Evolutionary conservation across 1,140 invertebrate genomes (phyloP).

Genomic region (Ostrea edulis): DNA sequence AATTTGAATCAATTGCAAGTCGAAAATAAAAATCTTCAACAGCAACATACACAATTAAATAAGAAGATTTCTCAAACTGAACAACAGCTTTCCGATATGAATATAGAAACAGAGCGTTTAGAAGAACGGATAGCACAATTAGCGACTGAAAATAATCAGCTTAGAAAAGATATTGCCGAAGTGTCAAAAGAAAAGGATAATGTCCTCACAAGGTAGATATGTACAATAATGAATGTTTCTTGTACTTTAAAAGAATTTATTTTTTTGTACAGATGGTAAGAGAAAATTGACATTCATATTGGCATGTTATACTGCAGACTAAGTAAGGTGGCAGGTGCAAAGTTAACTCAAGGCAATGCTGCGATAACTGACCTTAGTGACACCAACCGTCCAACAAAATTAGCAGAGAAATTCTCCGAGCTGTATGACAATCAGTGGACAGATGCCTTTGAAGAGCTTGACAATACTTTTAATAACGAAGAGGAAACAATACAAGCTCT

Average conservation of each 20-base stretch:
- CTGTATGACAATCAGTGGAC: slow-evolving; percentile 47
- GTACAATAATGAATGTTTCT: background rate
- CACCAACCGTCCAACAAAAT: slow-evolving; percentile 19
- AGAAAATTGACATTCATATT: background rate
- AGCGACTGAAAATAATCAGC: background rate
- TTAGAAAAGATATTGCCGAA: background rate
- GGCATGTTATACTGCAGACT: background rate
- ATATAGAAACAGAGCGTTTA: background rate
- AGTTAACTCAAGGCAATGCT: slow-evolving; percentile 32
- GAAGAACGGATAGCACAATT: background rate
- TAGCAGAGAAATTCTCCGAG: slow-evolving; percentile 27
- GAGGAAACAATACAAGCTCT: background rate
- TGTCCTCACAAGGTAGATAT: background rate
- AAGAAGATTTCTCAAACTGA: background rate
- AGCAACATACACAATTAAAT: background rate
- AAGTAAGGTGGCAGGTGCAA: slow-evolving; percentile 32
- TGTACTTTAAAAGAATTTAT: background rate
- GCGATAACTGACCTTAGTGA: slow-evolving; percentile 44
- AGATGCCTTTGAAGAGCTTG: slow-evolving; percentile 35
- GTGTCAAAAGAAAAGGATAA: slow-evolving; percentile 1
- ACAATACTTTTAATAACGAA: slow-evolving; percentile 2
- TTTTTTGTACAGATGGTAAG: background rate
- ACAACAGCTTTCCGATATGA: background rate
- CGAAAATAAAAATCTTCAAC: background rate
- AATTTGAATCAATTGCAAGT: background rate